Evolutionary conservation across 2,113 vertebrate species (phyloP), one percentile per base, ranked within the genome.

Genomic region (Otus sunia): DNA sequence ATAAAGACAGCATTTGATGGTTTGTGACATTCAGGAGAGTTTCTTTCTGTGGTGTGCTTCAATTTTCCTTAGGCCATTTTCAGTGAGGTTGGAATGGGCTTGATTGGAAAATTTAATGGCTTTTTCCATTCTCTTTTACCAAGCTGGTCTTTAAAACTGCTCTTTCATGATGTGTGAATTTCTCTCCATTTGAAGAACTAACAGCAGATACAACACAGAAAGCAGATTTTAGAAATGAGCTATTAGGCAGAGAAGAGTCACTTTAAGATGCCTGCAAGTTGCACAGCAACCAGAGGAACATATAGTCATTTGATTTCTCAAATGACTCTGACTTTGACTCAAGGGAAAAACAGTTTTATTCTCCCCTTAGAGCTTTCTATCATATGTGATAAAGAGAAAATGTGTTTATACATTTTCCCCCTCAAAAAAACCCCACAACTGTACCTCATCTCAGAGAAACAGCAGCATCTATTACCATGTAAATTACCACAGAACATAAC

Each of bases 221-320:
- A 88, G 90, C 77, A 80, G 84, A 86, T 93, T 96, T 96, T 86
- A 92, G 91, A 92, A 95, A 88, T 86, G 88, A 97, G 92, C 92
- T 95, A 88, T 97, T 97, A 97, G 75, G 84, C 84, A 88, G 92
- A 87, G 68, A 72, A 90, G 68, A 96, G 75, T 79, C 75, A 47
- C 90, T 95, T 86, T 91, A 73, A 92, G 94, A 72, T 60, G 92
- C 85, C 89, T 79, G 56, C 78, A 92, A 97, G 94, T 92, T 93
- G 93, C 94, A 96, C 96, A 95, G 96, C 95, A 96, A 97, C 92
- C 93, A 88, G 76, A 84, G 76, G 89, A 96, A 92, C 97, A 90
- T 74, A 60, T 0, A 96, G 93, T 94, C 79, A 94, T 95, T 96
- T 95, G 95, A 97, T 97, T 97, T 94, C 86, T 97, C 86, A 91